Evolutionary conservation across 53 echinoderm and acorn worm genomes (phyloP), one percentile per base, ranked within the genome.

Genomic region (Echinometra lucunter): DNA sequence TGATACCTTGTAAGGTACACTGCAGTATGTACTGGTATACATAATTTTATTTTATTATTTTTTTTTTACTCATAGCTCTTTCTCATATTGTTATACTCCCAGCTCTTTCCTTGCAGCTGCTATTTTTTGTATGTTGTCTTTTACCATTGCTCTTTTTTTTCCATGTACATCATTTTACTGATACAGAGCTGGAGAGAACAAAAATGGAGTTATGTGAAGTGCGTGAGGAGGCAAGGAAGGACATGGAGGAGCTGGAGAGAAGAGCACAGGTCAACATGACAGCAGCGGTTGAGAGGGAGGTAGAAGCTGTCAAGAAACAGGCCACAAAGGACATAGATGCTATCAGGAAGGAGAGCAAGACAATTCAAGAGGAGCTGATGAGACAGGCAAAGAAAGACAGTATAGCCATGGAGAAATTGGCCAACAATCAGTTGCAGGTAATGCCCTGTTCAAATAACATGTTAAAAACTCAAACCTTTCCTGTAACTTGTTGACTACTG

Each of bases 171-270:
- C n/a, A 47, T 37, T 55, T 74, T 44, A 23, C 19, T 30, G 2
- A n/a, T 66, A 42, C 47, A 91, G 91, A 91, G 69, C 63, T 91
- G 45, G 91, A 91, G 37, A 91, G 91, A 37, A 91, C 70, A 44
- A 91, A 67, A 10, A 91, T 67, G 91, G 91, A 91, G 70, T 38
- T 91, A 16, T 25, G 34, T 45, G 69, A 67, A 25, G 91, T 91
- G n/a, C 58, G 69, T 18, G 91, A 91, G 45, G 66, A 91, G 45
- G 67, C 91, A 21, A 91, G 69, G 45, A 38, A 27, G 30, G 91
- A 91, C 70, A 91, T 66, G 91, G 66, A 45, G 42, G 91, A 91
- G 45, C 18, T 91, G 5, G 91, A 91, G 63, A 66, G 91, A 66
- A 58, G 63, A 67, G 91, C 91, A 40, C 27, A 67, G 6, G 3